phyloP scores from a whole-genome alignment of 2,113 vertebrate species.

The Melospiza melodia region DNA sequence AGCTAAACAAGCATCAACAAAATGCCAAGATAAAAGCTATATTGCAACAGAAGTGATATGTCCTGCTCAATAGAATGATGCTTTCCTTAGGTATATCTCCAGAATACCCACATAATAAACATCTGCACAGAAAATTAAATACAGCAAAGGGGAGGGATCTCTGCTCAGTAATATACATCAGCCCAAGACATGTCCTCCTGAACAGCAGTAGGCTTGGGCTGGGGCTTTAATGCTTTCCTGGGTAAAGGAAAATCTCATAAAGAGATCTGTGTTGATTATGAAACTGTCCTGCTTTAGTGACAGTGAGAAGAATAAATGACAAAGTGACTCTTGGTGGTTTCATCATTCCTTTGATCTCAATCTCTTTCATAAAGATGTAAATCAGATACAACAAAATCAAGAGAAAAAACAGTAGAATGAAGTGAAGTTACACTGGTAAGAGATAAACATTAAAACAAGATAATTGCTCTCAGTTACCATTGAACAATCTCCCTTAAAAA shows the following conservation, averaged over 20 bases:
- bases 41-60: not conserved
- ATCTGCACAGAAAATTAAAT: not conserved
- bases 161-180: not conserved
- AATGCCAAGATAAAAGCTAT: not conserved
- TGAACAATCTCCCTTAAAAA: not conserved
- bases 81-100: not conserved
- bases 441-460: not conserved
- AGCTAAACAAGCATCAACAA: not conserved
- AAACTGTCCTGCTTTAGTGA: conserved; percentile 44
- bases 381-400: not conserved
- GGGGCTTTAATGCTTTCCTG: not conserved
- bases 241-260: not conserved
- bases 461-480: not conserved
- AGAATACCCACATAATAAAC: not conserved
- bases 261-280: conserved; percentile 31
- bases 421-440: not conserved
- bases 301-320: conserved; percentile 2
- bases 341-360: conserved; percentile 21
- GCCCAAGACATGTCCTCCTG: not conserved
- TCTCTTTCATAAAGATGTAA: not conserved
- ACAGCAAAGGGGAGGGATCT: not conserved
- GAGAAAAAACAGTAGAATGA: not conserved
- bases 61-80: not conserved
- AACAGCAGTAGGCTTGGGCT: not conserved
- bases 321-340: not conserved